Evolutionary conservation across 2,797 vertebrate genomes (phyloP).

Genomic region (Okamejei kenojei): DNA sequence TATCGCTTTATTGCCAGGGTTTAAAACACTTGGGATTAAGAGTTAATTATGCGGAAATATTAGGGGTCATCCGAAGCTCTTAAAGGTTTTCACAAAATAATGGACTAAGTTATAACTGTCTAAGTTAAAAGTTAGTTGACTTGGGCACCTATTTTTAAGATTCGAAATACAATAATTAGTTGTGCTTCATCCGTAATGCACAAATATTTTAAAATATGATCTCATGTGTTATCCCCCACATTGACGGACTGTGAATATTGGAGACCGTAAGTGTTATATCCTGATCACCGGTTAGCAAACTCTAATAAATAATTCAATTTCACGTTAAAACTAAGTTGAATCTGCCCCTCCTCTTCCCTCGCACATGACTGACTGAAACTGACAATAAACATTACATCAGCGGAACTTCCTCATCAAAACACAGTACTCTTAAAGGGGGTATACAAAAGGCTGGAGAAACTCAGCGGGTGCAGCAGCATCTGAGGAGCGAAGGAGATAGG

Average conservation of each 20-base stretch:
- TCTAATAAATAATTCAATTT: neutral
- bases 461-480: too few relatives aligned
- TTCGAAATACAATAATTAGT: too few relatives aligned
- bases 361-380: slow-evolving; percentile 49
- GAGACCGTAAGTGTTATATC: neutral
- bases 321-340: too few relatives aligned
- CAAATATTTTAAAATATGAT: neutral
- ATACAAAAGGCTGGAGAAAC: too few relatives aligned
- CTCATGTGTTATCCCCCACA: neutral
- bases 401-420: slow-evolving; percentile 38
- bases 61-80: neutral
- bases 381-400: slow-evolving; percentile 65
- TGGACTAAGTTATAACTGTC: neutral
- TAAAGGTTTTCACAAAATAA: neutral
- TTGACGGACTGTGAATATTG: neutral
- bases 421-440: slow-evolving; percentile 29
- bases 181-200: neutral
- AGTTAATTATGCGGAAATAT: neutral
- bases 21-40: neutral
- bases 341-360: neutral
- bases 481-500: too few relatives aligned
- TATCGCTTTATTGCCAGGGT: neutral
- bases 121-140: neutral
- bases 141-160: neutral
- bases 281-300: neutral